These are phyloP conservation scores for Oligia latruncula DNA, from an alignment of 2,888 invertebrate genomes.

Conservation along the genomic window DNA sequence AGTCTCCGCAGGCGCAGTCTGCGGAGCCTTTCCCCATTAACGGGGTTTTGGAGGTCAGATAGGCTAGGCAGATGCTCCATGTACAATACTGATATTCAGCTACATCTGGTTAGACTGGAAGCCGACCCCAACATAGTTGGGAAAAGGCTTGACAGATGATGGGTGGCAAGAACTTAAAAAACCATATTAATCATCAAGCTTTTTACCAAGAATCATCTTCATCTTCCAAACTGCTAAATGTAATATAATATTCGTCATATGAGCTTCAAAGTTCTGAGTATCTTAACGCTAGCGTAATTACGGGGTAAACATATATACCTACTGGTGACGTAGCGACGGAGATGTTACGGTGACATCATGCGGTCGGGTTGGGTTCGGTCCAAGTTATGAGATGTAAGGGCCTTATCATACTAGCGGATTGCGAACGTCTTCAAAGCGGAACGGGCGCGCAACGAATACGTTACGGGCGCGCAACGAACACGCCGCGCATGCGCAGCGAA, in stretches of 20 bases:
- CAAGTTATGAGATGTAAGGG: slow-evolving; percentile 9
- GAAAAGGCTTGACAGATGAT: too few relatives aligned
- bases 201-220: background rate
- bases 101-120: background rate
- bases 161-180: background rate
- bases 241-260: slow-evolving; percentile 22
- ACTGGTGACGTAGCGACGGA: slow-evolving; percentile 51
- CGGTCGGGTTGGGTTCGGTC: slow-evolving; percentile 2
- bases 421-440: too few relatives aligned
- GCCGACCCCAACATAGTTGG: too few relatives aligned
- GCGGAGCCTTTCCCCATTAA: too few relatives aligned
- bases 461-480: too few relatives aligned
- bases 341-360: slow-evolving; percentile 56
- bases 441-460: too few relatives aligned
- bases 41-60: background rate
- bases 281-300: slow-evolving; percentile 32
- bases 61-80: background rate
- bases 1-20: too few relatives aligned
- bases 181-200: background rate
- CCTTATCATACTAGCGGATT: too few relatives aligned
- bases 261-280: slow-evolving; percentile 15
- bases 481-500: too few relatives aligned
- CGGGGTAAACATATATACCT: slow-evolving; percentile 50
- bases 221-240: background rate
- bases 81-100: background rate